Evolutionary conservation across 2,113 vertebrate genomes (phyloP).

Genomic region (Ophthalmolycus amberensis): DNA sequence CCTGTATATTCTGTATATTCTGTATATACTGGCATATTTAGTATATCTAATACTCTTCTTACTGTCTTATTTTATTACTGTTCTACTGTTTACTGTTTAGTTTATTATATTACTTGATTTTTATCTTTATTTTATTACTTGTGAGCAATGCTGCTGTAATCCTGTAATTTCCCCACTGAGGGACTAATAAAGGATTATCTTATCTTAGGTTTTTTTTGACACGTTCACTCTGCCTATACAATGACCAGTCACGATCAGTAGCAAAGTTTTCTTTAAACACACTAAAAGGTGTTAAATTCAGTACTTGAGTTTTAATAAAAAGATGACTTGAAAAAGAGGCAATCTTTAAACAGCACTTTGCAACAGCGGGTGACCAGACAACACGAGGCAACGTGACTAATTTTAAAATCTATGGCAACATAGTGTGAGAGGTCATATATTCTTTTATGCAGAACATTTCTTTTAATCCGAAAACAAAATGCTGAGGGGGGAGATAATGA

Average conservation of each 20-base stretch:
- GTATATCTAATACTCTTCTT: no score
- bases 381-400: background rate
- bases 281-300: no score
- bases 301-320: background rate
- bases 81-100: no score
- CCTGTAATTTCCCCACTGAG: no score
- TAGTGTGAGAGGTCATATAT: background rate
- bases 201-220: background rate
- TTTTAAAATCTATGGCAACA: no score
- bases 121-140: no score
- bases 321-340: background rate
- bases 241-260: background rate
- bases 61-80: no score
- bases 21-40: no score
- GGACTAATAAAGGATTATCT: no score
- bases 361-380: background rate
- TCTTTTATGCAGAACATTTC: background rate
- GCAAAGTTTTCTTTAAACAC: constrained; percentile 1
- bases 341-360: background rate
- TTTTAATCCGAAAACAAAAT: background rate
- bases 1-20: no score
- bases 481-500: background rate
- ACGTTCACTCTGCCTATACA: background rate
- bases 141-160: no score
- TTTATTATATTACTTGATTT: no score